These are phyloP conservation scores for Calameuta pallipes DNA, from an alignment of 2,888 invertebrate species.

Conservation along the genomic window DNA sequence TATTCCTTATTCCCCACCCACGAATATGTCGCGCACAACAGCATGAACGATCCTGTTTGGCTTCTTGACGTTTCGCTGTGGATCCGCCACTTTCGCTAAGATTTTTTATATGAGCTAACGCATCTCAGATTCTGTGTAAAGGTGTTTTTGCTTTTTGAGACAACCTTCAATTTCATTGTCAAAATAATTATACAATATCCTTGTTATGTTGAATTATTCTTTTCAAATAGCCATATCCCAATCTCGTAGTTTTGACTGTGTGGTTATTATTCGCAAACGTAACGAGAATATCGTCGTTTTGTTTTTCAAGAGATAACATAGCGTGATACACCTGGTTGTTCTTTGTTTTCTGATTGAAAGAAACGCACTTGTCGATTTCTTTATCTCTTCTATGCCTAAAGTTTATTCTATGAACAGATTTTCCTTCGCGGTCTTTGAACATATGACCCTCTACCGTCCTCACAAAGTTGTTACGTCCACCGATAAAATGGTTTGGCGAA, in stretches of 20 bases:
- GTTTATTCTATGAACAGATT: background rate
- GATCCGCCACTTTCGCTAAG: background rate
- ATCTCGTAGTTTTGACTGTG: background rate
- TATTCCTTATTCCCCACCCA: conserved; percentile 9
- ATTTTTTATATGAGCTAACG: background rate
- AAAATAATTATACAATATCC: background rate
- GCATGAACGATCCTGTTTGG: conserved; percentile 11
- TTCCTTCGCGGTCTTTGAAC: background rate
- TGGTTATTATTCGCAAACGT: background rate
- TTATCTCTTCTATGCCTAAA: background rate
- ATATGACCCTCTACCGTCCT: background rate
- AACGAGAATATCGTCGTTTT: background rate
- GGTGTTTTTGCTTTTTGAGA: background rate
- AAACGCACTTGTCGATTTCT: background rate
- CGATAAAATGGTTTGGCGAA: conserved; percentile 21
- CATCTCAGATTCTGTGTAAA: background rate
- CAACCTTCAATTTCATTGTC: background rate
- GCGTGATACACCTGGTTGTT: background rate
- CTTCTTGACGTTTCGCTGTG: background rate
- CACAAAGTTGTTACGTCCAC: background rate
- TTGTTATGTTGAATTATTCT: background rate
- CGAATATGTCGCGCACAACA: conserved; percentile 14
- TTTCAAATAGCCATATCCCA: background rate
- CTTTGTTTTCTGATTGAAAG: background rate
- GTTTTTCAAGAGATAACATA: background rate